A percentile compares a stretch with the other conserved stretches of the same genome.
phyloP scores from a whole-genome alignment of 2,888 invertebrate species.

The Dolichopus griseipennis region DNA sequence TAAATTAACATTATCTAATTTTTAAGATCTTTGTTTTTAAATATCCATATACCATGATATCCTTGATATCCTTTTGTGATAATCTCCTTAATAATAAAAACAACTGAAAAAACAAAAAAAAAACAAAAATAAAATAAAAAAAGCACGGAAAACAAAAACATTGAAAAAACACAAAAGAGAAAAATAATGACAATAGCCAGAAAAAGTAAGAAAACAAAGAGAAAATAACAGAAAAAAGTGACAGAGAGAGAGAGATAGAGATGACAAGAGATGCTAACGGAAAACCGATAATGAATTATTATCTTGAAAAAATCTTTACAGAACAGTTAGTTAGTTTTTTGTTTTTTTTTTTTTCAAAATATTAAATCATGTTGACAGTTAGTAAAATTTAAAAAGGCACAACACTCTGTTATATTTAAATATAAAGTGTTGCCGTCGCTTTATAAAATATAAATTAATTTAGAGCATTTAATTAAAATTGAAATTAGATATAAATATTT shows the following conservation, averaged over 20 bases:
- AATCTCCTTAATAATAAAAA: not conserved
- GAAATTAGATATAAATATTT: too few relatives aligned
- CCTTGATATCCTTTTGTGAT: constrained; percentile 1
- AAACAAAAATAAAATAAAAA: not conserved
- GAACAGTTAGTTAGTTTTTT: not conserved
- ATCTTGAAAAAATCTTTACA: not conserved
- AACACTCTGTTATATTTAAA: too few relatives aligned
- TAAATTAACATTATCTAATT: constrained; percentile 1
- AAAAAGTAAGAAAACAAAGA: too few relatives aligned
- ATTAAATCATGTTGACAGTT: too few relatives aligned
- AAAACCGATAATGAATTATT: not conserved
- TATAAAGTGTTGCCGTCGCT: too few relatives aligned
- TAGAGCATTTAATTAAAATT: too few relatives aligned
- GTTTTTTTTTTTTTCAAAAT: not conserved
- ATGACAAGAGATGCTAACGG: too few relatives aligned
- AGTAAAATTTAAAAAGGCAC: too few relatives aligned
- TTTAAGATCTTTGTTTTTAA: constrained; percentile 5
- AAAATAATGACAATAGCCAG: not conserved
- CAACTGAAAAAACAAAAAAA: not conserved
- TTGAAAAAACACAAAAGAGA: not conserved
- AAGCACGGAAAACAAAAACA: not conserved
- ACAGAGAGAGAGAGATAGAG: too few relatives aligned
- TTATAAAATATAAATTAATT: too few relatives aligned
- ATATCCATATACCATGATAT: not conserved
- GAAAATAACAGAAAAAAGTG: too few relatives aligned